These are phyloP conservation scores for Lepidocolaptes lacrymiger DNA, from an alignment of 2,797 vertebrate species.

Conservation along the genomic window DNA sequence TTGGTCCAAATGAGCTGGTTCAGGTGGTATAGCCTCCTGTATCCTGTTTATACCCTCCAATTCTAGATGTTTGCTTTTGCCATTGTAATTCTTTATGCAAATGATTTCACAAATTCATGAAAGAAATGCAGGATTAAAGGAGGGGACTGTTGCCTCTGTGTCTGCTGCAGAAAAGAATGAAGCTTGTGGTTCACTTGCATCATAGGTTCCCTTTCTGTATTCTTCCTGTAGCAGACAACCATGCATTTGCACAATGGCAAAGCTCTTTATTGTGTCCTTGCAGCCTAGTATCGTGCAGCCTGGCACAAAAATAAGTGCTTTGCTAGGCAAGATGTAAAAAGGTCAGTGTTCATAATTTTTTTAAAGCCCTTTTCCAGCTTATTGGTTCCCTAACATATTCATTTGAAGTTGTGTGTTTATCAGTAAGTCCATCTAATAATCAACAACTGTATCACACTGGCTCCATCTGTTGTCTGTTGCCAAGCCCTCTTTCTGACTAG, in stretches of 20 bases:
- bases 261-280: neutral
- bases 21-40: neutral
- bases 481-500: conserved; percentile 23
- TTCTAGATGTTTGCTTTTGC: neutral
- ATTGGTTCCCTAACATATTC: neutral
- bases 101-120: neutral
- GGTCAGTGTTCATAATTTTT: neutral
- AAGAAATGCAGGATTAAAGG: neutral
- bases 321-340: neutral
- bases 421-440: conserved; percentile 10
- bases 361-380: neutral
- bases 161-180: conserved; percentile 20
- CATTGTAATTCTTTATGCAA: neutral
- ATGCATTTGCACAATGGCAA: neutral
- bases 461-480: conserved; percentile 54
- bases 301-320: neutral
- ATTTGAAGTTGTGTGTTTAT: neutral
- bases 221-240: neutral
- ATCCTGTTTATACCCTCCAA: neutral
- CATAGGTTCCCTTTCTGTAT: conserved; percentile 31
- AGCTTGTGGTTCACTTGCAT: conserved; percentile 45
- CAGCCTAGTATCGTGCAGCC: neutral
- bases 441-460: neutral
- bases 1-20: neutral
- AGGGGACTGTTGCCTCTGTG: neutral